These are phyloP conservation scores for Anaspis maculata DNA, from an alignment of 2,888 invertebrate genomes.

Conservation along the genomic window DNA sequence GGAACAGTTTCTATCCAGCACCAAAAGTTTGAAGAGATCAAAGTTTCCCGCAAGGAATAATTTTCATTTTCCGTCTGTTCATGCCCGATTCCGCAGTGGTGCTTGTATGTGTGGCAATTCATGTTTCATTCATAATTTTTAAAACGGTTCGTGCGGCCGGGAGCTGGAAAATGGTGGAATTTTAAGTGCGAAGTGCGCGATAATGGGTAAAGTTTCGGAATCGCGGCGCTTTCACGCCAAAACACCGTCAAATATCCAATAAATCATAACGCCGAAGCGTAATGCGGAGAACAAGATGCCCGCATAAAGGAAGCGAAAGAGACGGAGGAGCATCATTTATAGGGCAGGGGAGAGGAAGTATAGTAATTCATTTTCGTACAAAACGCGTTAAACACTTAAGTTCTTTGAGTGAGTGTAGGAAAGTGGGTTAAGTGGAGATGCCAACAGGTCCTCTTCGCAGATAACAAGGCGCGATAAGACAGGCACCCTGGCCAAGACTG, in stretches of 20 bases:
- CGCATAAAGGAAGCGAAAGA: constrained; percentile 1
- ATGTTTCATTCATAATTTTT: constrained; percentile 6
- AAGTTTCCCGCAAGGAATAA: too few species aligned
- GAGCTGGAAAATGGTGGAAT: constrained; percentile 12
- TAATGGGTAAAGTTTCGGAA: constrained; percentile 18
- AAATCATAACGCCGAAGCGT: constrained; percentile 23
- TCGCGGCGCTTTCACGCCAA: constrained; percentile 17
- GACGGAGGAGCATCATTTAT: background rate
- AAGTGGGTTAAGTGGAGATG: constrained; percentile 28
- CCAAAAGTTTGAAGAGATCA: too few species aligned
- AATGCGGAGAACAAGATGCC: too few species aligned
- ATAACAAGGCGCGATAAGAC: constrained; percentile 20
- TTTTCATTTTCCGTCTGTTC: too few species aligned
- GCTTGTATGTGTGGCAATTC: constrained; percentile 3
- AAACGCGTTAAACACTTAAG: constrained; percentile 25
- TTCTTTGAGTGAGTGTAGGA: constrained; percentile 16
- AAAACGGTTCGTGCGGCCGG: too few species aligned
- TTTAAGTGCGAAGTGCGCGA: constrained; percentile 9
- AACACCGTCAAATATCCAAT: constrained; percentile 21
- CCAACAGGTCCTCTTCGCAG: constrained; percentile 32
- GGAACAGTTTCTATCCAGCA: too few species aligned
- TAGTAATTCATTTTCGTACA: constrained; percentile 22
- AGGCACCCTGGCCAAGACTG: constrained; percentile 20
- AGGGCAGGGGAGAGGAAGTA: constrained; percentile 3
- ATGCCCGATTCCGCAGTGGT: too few species aligned